Percentiles rank a stretch among this genome's conserved stretches.
These are phyloP conservation scores for Sclerurus mexicanus DNA, from an alignment of 2,113 vertebrate genomes.

Conservation along the genomic window DNA sequence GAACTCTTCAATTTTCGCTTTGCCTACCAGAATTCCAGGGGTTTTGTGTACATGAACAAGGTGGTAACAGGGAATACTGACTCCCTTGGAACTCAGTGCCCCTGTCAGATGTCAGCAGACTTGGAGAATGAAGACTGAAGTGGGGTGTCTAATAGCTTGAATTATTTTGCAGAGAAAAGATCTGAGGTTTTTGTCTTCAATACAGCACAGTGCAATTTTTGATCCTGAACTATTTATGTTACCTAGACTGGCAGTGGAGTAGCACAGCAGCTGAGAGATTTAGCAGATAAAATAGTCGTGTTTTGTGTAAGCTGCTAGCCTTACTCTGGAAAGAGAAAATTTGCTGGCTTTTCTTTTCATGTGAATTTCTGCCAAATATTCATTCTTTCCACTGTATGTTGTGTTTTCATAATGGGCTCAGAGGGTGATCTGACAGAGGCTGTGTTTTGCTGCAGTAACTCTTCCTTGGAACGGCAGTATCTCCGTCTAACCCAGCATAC, in stretches of 20 bases:
- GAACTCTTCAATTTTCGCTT: neutral
- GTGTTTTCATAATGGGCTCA: neutral
- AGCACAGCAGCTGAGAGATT: neutral
- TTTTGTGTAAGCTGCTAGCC: neutral
- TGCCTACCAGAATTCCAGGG: neutral
- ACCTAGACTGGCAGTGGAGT: neutral
- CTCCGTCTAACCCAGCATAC: conserved; percentile 1
- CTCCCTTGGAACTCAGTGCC: neutral
- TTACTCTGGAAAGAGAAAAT: neutral
- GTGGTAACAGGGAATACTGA: neutral
- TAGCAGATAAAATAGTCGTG: neutral
- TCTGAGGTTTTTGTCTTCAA: neutral
- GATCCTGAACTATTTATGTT: neutral
- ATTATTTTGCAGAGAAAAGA: neutral
- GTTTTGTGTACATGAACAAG: neutral
- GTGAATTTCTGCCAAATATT: neutral
- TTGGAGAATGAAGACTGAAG: neutral
- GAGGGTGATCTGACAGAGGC: neutral
- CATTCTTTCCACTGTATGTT: neutral
- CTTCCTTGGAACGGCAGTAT: neutral
- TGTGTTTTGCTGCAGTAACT: neutral
- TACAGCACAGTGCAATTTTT: neutral
- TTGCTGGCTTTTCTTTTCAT: neutral
- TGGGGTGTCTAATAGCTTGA: neutral
- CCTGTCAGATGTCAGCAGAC: neutral